These are phyloP conservation scores for Eledona agricola DNA, from an alignment of 2,888 invertebrate genomes.

Conservation along the genomic window DNA sequence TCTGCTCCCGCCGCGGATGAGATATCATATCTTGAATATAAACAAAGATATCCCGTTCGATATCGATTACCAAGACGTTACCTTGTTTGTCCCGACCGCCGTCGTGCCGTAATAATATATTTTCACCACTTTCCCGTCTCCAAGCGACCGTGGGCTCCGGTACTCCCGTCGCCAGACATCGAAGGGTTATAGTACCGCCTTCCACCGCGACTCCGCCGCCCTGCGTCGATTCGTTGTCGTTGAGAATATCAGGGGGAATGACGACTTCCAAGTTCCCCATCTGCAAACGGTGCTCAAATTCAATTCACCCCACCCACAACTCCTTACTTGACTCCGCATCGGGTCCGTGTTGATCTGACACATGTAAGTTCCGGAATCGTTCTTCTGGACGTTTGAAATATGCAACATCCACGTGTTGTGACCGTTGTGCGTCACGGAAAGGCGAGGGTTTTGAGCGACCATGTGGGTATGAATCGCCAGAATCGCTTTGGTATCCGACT, in stretches of 20 bases:
- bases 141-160: constrained; percentile 83
- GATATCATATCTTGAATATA: constrained; percentile 37
- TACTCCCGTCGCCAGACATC: constrained; percentile 83
- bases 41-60: constrained; percentile 31
- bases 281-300: constrained; percentile 61
- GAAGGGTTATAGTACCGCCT: constrained; percentile 79
- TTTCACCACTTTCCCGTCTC: constrained; percentile 81
- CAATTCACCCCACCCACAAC: too few species aligned
- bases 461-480: constrained; percentile 89
- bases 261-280: constrained; percentile 88
- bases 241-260: constrained; percentile 86
- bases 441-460: constrained; percentile 86
- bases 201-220: constrained; percentile 82
- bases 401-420: constrained; percentile 94
- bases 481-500: constrained; percentile 89
- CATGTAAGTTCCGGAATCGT: constrained; percentile 94
- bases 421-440: constrained; percentile 90
- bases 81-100: constrained; percentile 77
- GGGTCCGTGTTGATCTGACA: constrained; percentile 94
- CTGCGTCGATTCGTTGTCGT: constrained; percentile 73
- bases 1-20: constrained; percentile 47
- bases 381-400: constrained; percentile 88
- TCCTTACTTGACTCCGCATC: constrained; percentile 88
- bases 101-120: constrained; percentile 79
- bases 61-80: constrained; percentile 56